These are phyloP conservation scores for Nemapogon koenigi DNA, from an alignment of 2,888 invertebrate genomes.

Conservation along the genomic window DNA sequence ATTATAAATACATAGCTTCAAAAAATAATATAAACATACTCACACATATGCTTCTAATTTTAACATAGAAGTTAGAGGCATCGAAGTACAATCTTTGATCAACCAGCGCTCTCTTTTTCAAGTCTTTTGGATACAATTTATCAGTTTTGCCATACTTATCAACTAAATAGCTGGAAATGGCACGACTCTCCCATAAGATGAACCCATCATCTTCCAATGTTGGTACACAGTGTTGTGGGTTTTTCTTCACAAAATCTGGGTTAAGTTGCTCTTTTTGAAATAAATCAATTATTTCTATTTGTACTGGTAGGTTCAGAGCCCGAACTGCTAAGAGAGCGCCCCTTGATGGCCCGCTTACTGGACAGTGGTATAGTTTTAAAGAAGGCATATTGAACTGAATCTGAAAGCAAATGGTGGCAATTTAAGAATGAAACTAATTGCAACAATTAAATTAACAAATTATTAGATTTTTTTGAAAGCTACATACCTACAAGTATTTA, in stretches of 20 bases:
- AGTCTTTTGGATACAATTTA: slow-evolving; percentile 66
- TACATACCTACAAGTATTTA: neutral
- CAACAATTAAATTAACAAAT: too few relatives aligned
- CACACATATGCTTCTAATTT: slow-evolving; percentile 69
- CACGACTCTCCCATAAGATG: slow-evolving; percentile 71
- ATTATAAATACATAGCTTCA: neutral
- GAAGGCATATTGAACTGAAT: slow-evolving; percentile 19
- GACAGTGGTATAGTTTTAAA: slow-evolving; percentile 65
- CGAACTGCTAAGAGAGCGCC: slow-evolving; percentile 66
- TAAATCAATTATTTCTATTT: slow-evolving; percentile 59
- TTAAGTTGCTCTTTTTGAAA: slow-evolving; percentile 65
- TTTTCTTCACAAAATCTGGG: slow-evolving; percentile 64
- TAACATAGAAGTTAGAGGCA: slow-evolving; percentile 66
- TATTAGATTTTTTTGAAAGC: neutral
- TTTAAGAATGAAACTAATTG: neutral
- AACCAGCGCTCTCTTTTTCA: slow-evolving; percentile 61
- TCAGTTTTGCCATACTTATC: slow-evolving; percentile 67
- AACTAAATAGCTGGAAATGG: slow-evolving; percentile 69
- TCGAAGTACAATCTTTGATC: slow-evolving; percentile 71
- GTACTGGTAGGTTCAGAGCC: slow-evolving; percentile 57
- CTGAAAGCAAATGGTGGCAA: neutral
- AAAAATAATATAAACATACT: slow-evolving; percentile 23
- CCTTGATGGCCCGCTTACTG: slow-evolving; percentile 68
- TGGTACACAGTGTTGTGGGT: slow-evolving; percentile 73
- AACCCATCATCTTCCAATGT: slow-evolving; percentile 73